Base-by-base conservation (phyloP, 1,140 invertebrate genomes). In the Diachasmimorpha longicaudata region DNA sequence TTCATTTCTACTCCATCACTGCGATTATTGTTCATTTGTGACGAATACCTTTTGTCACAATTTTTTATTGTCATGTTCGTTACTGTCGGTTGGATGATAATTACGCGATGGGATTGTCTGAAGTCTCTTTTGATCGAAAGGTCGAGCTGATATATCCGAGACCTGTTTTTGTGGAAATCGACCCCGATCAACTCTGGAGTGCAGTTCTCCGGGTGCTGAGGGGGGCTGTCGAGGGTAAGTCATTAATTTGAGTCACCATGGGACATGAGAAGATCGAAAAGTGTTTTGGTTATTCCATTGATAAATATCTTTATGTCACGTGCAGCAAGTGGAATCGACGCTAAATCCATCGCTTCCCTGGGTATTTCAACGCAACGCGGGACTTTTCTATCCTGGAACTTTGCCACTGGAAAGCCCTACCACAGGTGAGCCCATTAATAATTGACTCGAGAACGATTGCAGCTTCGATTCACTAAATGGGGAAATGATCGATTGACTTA, bases 381-480 rank as follows among this genome's bases (percentile, higher is more conserved):
- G 55, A 96, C 95, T 23, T 98, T 99, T 84, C 92, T 95, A 0
- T 97, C 95, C 14, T 99, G 97, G 97, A 93, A 96, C 81, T 92
- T 92, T 78, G 89, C 92, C 68, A 97, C 93, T 46, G 94, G 96
- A 2, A 91, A 93, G 83, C 91, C 93, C 69, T 97, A 95, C 87
- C 97, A 98, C 86, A 96, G 82, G 88, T 88, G 79, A 77, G 19
- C 1, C 6, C 1, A 16, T 13, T 9, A 1, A 55, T 79, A 36
- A 74, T 70, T 46, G 10, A 70, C 37, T 21, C 37, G 48, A 23
- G 16, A 11, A 63, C 19, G 5, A 16, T 25, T 73, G 11, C n/a
- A n/a, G 13, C 37, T 66, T 25, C 31, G 69, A 52, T 31, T 31
- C n/a, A 75, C 13, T 13, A 9, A 42, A 13, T 42, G 39, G 13